phyloP scores from a whole-genome alignment of 2,888 invertebrate genomes.

The Rhamnusium bicolor region DNA sequence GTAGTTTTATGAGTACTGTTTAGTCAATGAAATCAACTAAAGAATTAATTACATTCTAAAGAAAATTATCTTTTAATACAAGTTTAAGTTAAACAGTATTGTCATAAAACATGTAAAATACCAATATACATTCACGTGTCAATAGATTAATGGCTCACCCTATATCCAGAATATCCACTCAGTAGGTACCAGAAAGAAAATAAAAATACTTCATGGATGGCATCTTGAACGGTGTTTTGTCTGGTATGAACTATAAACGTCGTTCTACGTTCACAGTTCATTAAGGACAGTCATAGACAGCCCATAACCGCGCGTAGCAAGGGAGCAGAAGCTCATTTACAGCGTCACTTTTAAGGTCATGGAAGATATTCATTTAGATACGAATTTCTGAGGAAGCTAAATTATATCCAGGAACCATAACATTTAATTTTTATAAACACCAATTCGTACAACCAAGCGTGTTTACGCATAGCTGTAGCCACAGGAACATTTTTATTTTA shows the following conservation, averaged over 20 bases:
- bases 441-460: constrained; percentile 13
- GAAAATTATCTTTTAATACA: too few species aligned
- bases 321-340: constrained; percentile 55
- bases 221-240: constrained; percentile 51
- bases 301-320: constrained; percentile 51
- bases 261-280: constrained; percentile 62
- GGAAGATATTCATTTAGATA: constrained; percentile 45
- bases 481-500: constrained; percentile 1
- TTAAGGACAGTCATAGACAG: constrained; percentile 53
- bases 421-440: constrained; percentile 51
- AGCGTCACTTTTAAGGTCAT: constrained; percentile 59
- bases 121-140: too few species aligned
- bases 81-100: too few species aligned
- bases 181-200: constrained; percentile 35
- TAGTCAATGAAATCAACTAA: too few species aligned
- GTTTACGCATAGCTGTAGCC: constrained; percentile 13
- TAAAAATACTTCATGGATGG: constrained; percentile 49
- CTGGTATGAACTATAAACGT: constrained; percentile 61
- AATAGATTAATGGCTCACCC: neutral
- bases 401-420: constrained; percentile 52
- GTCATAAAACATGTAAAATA: too few species aligned
- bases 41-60: too few species aligned
- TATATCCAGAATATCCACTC: too few species aligned
- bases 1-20: too few species aligned
- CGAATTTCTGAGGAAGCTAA: constrained; percentile 35